phyloP scores from a whole-genome alignment of 2,113 vertebrate genomes.

The Coryphaenoides rupestris region DNA sequence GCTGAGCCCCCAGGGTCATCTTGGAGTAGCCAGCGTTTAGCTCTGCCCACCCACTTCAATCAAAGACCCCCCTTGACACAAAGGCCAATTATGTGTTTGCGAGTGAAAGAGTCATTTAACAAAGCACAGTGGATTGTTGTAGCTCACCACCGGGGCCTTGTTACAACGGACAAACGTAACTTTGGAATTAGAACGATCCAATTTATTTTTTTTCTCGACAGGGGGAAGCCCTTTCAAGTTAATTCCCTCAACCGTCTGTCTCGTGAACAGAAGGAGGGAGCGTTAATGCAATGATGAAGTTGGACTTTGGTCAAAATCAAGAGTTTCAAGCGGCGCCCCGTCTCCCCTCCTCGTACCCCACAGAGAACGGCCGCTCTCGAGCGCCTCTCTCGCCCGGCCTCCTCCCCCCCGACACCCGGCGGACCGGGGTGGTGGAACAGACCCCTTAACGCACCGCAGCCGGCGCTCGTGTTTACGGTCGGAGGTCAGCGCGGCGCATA shows the following conservation, averaged over 20 bases:
- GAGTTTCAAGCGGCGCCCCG: slow-evolving; percentile 64
- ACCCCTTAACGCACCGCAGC: slow-evolving; percentile 51
- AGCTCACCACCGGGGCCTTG: slow-evolving; percentile 51
- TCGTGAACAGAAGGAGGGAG: slow-evolving; percentile 63
- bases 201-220: slow-evolving; percentile 57
- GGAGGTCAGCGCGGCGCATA: slow-evolving; percentile 76
- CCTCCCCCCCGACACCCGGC: not conserved
- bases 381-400: slow-evolving; percentile 47
- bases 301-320: slow-evolving; percentile 53
- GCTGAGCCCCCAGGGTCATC: slow-evolving; percentile 46
- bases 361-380: slow-evolving; percentile 47
- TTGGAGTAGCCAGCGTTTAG: slow-evolving; percentile 56
- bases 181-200: slow-evolving; percentile 49
- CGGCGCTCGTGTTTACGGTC: slow-evolving; percentile 74
- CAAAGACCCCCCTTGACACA: slow-evolving; percentile 53
- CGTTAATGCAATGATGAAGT: slow-evolving; percentile 51
- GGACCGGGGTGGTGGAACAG: slow-evolving; percentile 55
- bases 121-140: slow-evolving; percentile 59
- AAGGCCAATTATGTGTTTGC: slow-evolving; percentile 60
- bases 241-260: slow-evolving; percentile 67
- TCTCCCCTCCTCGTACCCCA: slow-evolving; percentile 64
- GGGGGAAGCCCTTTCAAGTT: slow-evolving; percentile 62
- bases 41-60: slow-evolving; percentile 70
- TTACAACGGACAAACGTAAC: slow-evolving; percentile 54
- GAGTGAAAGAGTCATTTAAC: slow-evolving; percentile 58